phyloP scores from a whole-genome alignment of 2,797 vertebrate species.

The Oreochromis grahami region DNA sequence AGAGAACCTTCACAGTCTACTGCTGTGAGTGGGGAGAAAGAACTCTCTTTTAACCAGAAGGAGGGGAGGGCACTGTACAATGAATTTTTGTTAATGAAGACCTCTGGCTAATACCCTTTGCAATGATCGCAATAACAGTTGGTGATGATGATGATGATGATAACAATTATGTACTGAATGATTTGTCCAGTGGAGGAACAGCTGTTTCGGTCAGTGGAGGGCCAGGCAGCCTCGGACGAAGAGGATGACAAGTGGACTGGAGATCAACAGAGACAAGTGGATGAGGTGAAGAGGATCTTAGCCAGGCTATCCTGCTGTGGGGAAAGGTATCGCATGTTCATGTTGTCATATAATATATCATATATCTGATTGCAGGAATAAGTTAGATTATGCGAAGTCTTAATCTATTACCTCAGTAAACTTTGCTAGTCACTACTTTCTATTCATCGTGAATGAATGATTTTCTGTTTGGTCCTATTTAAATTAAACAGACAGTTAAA shows the following conservation, averaged over 20 bases:
- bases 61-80: neutral
- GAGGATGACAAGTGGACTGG: constrained; percentile 84
- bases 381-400: neutral
- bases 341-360: neutral
- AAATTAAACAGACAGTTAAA: neutral
- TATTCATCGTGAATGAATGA: neutral
- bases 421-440: neutral
- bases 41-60: neutral
- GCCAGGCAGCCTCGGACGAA: constrained; percentile 90
- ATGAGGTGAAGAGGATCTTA: constrained; percentile 70
- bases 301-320: constrained; percentile 77
- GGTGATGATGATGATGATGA: neutral
- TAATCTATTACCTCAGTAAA: neutral
- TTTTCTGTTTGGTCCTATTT: neutral
- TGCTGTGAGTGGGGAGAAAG: neutral
- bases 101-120: neutral
- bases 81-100: neutral
- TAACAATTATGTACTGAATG: neutral
- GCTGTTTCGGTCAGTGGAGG: constrained; percentile 89
- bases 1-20: neutral
- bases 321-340: constrained; percentile 67
- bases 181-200: constrained; percentile 82
- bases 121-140: neutral
- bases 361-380: neutral
- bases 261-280: constrained; percentile 65